Percentiles rank a stretch among this genome's conserved stretches.
Evolutionary conservation across 2,113 vertebrate species (phyloP).

Genomic region (Ramphastos sulfuratus): DNA sequence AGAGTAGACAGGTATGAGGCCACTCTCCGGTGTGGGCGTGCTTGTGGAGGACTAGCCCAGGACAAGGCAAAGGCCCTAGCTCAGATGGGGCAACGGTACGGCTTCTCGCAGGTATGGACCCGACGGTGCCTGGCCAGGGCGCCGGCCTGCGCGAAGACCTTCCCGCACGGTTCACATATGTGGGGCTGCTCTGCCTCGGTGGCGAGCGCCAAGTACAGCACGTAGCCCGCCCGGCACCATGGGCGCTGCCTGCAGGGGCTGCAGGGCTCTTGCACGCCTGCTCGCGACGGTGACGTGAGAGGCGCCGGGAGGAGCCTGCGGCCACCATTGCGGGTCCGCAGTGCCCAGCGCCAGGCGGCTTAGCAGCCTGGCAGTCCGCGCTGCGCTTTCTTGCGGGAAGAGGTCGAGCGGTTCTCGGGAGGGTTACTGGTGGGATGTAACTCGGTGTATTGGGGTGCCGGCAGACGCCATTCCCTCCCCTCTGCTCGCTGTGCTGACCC

Average conservation of each 20-base stretch:
- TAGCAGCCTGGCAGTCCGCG: too few species aligned
- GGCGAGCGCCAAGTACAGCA: too few species aligned
- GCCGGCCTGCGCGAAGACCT: neutral
- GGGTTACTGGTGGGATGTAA: neutral
- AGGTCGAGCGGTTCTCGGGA: neutral
- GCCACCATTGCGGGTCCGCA: too few species aligned
- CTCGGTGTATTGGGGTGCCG: neutral
- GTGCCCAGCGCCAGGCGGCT: too few species aligned
- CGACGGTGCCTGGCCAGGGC: neutral
- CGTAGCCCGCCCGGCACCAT: neutral
- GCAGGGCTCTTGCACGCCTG: neutral
- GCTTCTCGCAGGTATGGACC: neutral
- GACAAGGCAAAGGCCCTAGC: constrained; percentile 2
- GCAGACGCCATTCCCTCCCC: too few species aligned
- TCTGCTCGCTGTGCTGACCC: too few species aligned
- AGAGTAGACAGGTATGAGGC: constrained; percentile 71
- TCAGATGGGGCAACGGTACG: constrained; percentile 58
- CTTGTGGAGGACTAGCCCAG: constrained; percentile 29
- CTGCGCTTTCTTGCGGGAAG: too few species aligned
- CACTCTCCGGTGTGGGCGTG: neutral
- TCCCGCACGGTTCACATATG: neutral
- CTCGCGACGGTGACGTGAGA: neutral
- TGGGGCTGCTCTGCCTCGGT: neutral
- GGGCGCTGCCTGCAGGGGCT: neutral
- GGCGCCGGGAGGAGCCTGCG: too few species aligned